Conservation (phyloP, 2,888 invertebrate species). For the Seira musarum region DNA sequence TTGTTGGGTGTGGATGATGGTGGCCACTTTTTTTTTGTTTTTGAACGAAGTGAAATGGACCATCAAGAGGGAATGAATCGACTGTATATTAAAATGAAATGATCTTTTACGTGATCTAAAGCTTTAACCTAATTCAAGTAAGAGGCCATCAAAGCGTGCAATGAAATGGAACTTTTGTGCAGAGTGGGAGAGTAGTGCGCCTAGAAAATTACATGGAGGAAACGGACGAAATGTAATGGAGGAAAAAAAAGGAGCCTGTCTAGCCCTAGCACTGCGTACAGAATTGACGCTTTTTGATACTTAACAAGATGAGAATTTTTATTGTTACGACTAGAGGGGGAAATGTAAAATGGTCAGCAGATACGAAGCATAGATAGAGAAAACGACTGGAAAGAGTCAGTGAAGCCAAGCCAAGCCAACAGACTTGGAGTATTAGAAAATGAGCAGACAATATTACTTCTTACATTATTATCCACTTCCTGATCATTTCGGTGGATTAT, state of each 20-base stretch:
- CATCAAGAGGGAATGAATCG: neutral
- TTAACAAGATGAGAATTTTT: slow-evolving; percentile 52
- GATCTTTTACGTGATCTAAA: slow-evolving; percentile 20
- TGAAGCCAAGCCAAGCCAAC: neutral
- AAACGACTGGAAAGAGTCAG: neutral
- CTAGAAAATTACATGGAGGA: slow-evolving; percentile 14
- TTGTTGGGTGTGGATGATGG: no score
- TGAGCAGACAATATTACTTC: slow-evolving; percentile 12
- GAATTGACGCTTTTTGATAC: slow-evolving; percentile 48
- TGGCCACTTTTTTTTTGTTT: neutral
- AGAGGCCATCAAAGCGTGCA: neutral
- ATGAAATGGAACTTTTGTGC: slow-evolving; percentile 18
- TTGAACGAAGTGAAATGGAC: neutral
- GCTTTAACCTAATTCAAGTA: slow-evolving; percentile 15
- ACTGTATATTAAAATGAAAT: slow-evolving; percentile 30
- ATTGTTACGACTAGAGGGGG: slow-evolving; percentile 40
- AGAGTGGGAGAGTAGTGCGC: neutral
- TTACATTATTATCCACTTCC: slow-evolving; percentile 19
- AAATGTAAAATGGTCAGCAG: slow-evolving; percentile 51
- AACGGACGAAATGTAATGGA: neutral
- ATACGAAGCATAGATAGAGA: neutral
- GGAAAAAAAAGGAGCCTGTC: no score
- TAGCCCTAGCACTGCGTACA: neutral
- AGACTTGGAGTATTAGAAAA: neutral
- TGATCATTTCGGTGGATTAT: slow-evolving; percentile 30